Conservation (phyloP, 2,113 vertebrate genomes). For the Oceanites oceanicus region DNA sequence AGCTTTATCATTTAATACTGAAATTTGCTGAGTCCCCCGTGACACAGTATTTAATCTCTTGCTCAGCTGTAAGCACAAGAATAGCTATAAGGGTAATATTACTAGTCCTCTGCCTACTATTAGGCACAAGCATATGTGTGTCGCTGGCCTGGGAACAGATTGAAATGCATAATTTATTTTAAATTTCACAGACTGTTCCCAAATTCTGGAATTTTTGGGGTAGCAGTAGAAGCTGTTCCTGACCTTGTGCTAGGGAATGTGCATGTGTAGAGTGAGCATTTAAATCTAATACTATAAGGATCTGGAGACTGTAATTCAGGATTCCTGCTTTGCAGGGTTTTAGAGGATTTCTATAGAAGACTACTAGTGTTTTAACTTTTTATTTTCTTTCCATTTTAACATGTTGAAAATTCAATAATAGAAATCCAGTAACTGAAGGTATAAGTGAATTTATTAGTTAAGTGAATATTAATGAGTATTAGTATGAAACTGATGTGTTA, state of each 20-base stretch:
- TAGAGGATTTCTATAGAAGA: background rate
- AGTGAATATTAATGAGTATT: background rate
- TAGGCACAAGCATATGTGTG: background rate
- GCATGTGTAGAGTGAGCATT: accelerated
- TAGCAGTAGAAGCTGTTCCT: background rate
- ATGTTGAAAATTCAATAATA: background rate
- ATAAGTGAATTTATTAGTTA: background rate
- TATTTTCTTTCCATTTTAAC: background rate
- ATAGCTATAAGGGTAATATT: background rate
- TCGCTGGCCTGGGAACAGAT: background rate
- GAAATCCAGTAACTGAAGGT: background rate
- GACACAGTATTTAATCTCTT: background rate
- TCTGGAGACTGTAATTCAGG: background rate
- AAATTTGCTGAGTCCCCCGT: background rate
- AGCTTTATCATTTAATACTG: background rate
- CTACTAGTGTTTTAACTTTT: background rate
- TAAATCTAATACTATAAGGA: background rate
- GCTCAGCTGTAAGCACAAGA: background rate
- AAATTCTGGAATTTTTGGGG: background rate
- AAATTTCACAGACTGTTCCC: background rate
- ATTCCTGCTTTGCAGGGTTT: background rate
- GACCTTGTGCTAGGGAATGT: background rate
- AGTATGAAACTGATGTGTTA: background rate
- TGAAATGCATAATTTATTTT: background rate
- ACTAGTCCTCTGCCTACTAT: background rate